These are phyloP conservation scores for Theretra japonica DNA, from an alignment of 2,888 invertebrate species.

Conservation along the genomic window DNA sequence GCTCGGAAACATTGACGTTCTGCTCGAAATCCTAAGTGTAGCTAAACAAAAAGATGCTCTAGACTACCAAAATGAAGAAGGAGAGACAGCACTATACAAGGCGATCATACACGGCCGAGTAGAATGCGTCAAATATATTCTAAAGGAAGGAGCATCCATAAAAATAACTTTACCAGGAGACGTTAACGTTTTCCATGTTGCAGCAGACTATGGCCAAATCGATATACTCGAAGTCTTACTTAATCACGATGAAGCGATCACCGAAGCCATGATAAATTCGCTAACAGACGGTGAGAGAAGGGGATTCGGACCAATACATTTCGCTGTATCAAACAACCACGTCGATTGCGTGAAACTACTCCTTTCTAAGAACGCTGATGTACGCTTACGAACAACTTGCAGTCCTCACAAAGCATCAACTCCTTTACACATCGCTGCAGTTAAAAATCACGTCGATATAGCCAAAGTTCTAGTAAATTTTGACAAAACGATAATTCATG, in stretches of 20 bases:
- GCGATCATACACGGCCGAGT: slow-evolving; percentile 72
- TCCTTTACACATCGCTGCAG: slow-evolving; percentile 77
- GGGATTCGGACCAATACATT: slow-evolving; percentile 81
- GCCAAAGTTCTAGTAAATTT: slow-evolving; percentile 66
- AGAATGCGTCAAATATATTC: slow-evolving; percentile 72
- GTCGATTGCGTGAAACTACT: slow-evolving; percentile 74
- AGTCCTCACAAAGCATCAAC: slow-evolving; percentile 73
- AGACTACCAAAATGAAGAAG: slow-evolving; percentile 74
- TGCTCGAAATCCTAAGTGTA: slow-evolving; percentile 79
- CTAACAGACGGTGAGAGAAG: slow-evolving; percentile 66
- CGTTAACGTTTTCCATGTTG: slow-evolving; percentile 85
- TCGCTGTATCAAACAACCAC: slow-evolving; percentile 83
- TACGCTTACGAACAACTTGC: slow-evolving; percentile 70
- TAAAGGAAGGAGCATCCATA: slow-evolving; percentile 76
- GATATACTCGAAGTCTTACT: slow-evolving; percentile 83
- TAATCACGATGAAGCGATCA: slow-evolving; percentile 67
- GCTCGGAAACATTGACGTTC: slow-evolving; percentile 74
- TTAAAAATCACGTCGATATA: slow-evolving; percentile 68
- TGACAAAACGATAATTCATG: slow-evolving; percentile 73
- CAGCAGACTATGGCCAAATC: slow-evolving; percentile 82
- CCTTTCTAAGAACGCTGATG: slow-evolving; percentile 73
- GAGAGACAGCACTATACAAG: slow-evolving; percentile 80
- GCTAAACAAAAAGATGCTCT: slow-evolving; percentile 77
- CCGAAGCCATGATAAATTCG: slow-evolving; percentile 61
- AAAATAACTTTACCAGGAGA: slow-evolving; percentile 72